phyloP scores from a whole-genome alignment of 2,113 vertebrate species.

The Eubucco bourcierii region DNA sequence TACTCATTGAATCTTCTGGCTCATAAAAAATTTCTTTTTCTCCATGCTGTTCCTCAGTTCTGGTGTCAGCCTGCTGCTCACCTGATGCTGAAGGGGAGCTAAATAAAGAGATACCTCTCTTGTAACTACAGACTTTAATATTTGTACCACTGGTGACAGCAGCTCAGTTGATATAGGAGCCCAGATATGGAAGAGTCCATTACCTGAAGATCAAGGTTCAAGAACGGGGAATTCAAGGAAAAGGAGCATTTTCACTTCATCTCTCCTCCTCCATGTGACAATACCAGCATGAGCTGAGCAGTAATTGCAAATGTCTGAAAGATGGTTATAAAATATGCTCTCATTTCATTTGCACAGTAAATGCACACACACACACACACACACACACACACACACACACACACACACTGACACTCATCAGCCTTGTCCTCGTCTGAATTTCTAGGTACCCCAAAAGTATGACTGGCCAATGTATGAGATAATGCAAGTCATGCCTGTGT shows the following conservation, averaged over 20 bases:
- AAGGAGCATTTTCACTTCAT: not conserved
- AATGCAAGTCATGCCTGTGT: not conserved
- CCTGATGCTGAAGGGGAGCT: not conserved
- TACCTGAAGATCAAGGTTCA: not conserved
- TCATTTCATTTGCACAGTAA: not conserved
- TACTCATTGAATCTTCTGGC: not conserved
- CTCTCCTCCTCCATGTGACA: not conserved
- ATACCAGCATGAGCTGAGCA: not conserved
- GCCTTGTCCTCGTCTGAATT: not conserved
- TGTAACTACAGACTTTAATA: not conserved
- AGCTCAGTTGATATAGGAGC: not conserved
- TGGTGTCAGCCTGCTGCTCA: not conserved
- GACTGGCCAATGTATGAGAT: not conserved
- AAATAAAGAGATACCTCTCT: not conserved
- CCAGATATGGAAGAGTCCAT: not conserved
- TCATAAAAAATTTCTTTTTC: not conserved
- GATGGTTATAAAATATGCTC: not conserved
- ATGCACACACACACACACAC: fast-evolving
- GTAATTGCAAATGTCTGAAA: not conserved
- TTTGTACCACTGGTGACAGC: not conserved
- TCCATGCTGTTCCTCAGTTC: not conserved
- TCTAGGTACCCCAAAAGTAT: not conserved
- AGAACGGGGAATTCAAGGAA: not conserved
- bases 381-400: fast-evolving
- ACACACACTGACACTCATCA: not conserved